phyloP scores from a whole-genome alignment of 2,888 invertebrate genomes.

The Hypomecis punctinalis region DNA sequence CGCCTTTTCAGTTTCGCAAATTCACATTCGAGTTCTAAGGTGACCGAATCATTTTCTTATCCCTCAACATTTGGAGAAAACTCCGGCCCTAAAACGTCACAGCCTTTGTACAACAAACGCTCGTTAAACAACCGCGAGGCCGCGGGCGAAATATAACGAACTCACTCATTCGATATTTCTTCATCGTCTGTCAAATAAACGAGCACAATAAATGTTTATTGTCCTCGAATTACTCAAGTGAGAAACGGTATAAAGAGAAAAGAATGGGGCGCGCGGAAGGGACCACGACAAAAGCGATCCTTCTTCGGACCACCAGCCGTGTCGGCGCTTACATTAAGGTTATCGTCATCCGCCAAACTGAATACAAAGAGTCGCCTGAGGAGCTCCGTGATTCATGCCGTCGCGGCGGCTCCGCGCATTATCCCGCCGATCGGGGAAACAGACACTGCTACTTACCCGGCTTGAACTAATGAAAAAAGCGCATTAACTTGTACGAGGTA shows the following conservation, averaged over 20 bases:
- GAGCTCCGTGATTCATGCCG: slow-evolving; percentile 75
- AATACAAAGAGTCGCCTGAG: slow-evolving; percentile 77
- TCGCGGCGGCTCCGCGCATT: slow-evolving; percentile 67
- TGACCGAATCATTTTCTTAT: slow-evolving; percentile 64
- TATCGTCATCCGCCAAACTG: slow-evolving; percentile 83
- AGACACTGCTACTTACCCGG: slow-evolving; percentile 54
- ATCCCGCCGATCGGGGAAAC: slow-evolving; percentile 71
- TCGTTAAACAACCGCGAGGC: slow-evolving; percentile 65
- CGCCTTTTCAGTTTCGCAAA: slow-evolving; percentile 66
- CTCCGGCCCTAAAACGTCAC: slow-evolving; percentile 47
- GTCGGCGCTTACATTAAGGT: slow-evolving; percentile 84
- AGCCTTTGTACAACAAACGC: slow-evolving; percentile 55
- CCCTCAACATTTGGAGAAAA: slow-evolving; percentile 52
- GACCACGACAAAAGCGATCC: slow-evolving; percentile 82
- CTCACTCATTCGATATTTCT: slow-evolving; percentile 78
- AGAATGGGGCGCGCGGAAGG: slow-evolving; percentile 79
- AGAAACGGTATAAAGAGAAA: slow-evolving; percentile 82
- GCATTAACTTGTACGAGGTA: slow-evolving; percentile 45
- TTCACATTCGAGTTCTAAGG: slow-evolving; percentile 62
- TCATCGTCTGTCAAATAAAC: slow-evolving; percentile 82
- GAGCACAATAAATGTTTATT: slow-evolving; percentile 84
- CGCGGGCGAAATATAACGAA: slow-evolving; percentile 67
- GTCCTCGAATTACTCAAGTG: slow-evolving; percentile 84
- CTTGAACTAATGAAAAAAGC: slow-evolving; percentile 50
- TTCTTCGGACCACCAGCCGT: slow-evolving; percentile 82